These are phyloP conservation scores for Cebidichthys violaceus DNA, from an alignment of 2,113 vertebrate species.

Conservation along the genomic window DNA sequence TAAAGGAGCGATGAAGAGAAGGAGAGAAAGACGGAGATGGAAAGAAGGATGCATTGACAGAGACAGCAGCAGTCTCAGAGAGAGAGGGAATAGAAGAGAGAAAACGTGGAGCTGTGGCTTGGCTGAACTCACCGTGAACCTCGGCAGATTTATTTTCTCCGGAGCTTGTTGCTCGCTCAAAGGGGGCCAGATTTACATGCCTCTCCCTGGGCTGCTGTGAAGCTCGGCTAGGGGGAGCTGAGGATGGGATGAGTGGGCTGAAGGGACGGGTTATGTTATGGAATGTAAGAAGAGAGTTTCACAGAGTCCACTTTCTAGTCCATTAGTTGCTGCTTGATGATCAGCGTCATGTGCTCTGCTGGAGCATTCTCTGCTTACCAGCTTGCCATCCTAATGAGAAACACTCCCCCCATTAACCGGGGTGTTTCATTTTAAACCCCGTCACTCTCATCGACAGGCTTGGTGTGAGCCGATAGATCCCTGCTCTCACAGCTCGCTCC, in stretches of 20 bases:
- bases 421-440: constrained; percentile 75
- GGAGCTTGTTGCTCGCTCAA: constrained; percentile 76
- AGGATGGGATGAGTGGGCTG: constrained; percentile 59
- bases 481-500: constrained; percentile 41
- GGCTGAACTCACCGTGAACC: constrained; percentile 86
- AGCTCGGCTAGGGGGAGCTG: constrained; percentile 55
- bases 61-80: constrained; percentile 32
- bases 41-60: constrained; percentile 49
- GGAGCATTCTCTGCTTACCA: constrained; percentile 34
- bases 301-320: constrained; percentile 2
- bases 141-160: constrained; percentile 85
- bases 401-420: constrained; percentile 56
- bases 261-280: constrained; percentile 38
- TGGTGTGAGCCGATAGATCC: constrained; percentile 54
- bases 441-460: constrained; percentile 20
- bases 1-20: constrained; percentile 17
- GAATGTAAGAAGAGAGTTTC: constrained; percentile 12
- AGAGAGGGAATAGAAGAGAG: constrained; percentile 33
- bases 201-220: constrained; percentile 65
- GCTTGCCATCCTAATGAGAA: constrained; percentile 60
- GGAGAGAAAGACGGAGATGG: constrained; percentile 17
- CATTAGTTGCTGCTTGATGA: constrained; percentile 44
- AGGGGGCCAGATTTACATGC: constrained; percentile 81
- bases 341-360: constrained; percentile 23
- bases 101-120: constrained; percentile 74